Conservation (phyloP, 2,113 vertebrate species). For the Gallinago jamesoni region DNA sequence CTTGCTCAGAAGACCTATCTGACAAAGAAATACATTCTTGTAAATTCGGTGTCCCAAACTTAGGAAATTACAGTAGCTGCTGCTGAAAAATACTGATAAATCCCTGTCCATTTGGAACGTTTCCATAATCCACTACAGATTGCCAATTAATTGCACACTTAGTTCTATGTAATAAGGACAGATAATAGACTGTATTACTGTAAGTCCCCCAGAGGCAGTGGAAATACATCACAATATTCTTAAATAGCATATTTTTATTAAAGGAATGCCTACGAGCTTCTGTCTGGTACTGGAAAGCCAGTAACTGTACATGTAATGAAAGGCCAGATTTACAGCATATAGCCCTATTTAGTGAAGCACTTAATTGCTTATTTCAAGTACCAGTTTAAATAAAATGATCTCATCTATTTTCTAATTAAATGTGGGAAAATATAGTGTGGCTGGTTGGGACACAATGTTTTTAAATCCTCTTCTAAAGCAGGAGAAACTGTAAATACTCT, state of each 20-base stretch:
- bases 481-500: not conserved
- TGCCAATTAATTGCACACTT: slow-evolving; percentile 49
- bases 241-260: slow-evolving; percentile 37
- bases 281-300: not conserved
- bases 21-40: not conserved
- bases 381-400: slow-evolving; percentile 34
- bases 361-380: slow-evolving; percentile 47
- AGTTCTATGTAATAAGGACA: slow-evolving; percentile 19
- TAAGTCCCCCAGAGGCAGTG: slow-evolving; percentile 1
- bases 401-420: slow-evolving; percentile 62
- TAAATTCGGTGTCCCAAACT: not conserved
- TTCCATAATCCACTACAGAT: slow-evolving; percentile 48
- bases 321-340: slow-evolving; percentile 11
- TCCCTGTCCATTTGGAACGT: slow-evolving; percentile 3
- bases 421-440: not conserved
- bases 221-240: slow-evolving; percentile 46
- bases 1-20: not conserved
- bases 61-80: slow-evolving; percentile 1
- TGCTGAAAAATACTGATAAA: slow-evolving; percentile 18
- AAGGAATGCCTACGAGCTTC: not conserved
- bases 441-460: not conserved
- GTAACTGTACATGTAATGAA: not conserved
- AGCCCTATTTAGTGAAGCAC: slow-evolving; percentile 37
- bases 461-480: not conserved
- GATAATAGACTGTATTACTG: slow-evolving; percentile 35